Conservation (phyloP, 1,140 invertebrate genomes). For the Homalodisca vitripennis region DNA sequence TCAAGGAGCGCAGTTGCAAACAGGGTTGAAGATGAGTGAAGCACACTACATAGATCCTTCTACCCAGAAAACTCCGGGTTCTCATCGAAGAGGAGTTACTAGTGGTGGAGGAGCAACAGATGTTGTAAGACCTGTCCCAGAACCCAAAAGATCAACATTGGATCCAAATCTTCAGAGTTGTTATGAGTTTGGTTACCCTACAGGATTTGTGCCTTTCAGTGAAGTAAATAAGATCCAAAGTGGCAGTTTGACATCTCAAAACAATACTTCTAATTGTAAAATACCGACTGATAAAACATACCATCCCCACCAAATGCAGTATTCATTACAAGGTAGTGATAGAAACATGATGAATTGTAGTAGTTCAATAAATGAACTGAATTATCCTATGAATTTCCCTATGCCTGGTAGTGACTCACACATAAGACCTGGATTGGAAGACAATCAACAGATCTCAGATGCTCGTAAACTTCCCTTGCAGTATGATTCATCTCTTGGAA, state of each 20-base stretch:
- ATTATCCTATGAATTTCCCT: slow-evolving; percentile 16
- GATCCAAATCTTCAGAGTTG: slow-evolving; percentile 13
- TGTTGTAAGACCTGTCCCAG: slow-evolving; percentile 12
- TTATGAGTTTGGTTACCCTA: slow-evolving; percentile 19
- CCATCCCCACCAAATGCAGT: slow-evolving; percentile 24
- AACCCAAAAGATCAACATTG: not conserved
- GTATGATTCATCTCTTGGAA: slow-evolving; percentile 23
- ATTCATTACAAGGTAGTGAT: not conserved
- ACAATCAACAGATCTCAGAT: not conserved
- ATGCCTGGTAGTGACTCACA: not conserved
- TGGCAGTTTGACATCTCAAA: not conserved
- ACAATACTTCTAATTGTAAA: slow-evolving; percentile 10
- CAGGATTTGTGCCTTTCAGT: slow-evolving; percentile 19
- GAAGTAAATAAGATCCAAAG: slow-evolving; percentile 19
- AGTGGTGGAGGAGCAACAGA: not conserved
- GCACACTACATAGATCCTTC: slow-evolving; percentile 19
- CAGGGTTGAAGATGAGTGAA: slow-evolving; percentile 7
- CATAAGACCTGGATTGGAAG: not conserved
- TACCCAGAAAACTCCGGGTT: not conserved
- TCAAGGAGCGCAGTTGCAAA: slow-evolving; percentile 15
- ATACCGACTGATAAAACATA: slow-evolving; percentile 17
- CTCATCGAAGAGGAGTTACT: not conserved
- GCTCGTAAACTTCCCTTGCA: not conserved
- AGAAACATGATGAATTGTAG: slow-evolving; percentile 10
- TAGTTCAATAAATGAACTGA: not conserved